These are phyloP conservation scores for Bufotes viridis DNA, from an alignment of 2,797 vertebrate species.

Conservation along the genomic window DNA sequence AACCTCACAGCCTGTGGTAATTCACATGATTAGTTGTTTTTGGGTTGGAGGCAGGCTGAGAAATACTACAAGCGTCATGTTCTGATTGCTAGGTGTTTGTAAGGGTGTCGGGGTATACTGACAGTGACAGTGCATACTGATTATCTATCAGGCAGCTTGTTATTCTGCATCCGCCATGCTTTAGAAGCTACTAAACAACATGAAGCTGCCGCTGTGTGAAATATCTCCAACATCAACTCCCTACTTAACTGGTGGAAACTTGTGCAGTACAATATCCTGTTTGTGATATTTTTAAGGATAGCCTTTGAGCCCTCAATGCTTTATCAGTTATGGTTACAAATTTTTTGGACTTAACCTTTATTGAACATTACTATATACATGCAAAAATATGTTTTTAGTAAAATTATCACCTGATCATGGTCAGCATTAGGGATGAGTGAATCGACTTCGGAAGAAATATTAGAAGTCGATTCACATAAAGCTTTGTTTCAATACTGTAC, in stretches of 20 bases:
- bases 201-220: not conserved
- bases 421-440: no score
- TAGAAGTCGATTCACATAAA: no score
- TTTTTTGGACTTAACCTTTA: no score
- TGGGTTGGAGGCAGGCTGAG: not conserved
- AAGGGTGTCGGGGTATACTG: not conserved
- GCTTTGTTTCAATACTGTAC: no score
- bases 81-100: not conserved
- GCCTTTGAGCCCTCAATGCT: not conserved
- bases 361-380: no score
- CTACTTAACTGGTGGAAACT: not conserved
- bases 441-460: no score
- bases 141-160: not conserved
- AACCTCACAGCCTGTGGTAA: not conserved
- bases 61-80: not conserved
- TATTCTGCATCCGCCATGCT: not conserved
- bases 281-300: not conserved
- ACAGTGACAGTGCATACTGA: constrained; percentile 3
- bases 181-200: not conserved
- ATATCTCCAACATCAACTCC: not conserved
- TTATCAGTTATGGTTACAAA: no score
- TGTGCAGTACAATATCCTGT: not conserved
- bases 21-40: not conserved
- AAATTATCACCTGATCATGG: not conserved
- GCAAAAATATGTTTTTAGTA: not conserved